Evolutionary conservation across 1,140 invertebrate species (phyloP).

Genomic region (Tetranychus cinnabarinus): DNA sequence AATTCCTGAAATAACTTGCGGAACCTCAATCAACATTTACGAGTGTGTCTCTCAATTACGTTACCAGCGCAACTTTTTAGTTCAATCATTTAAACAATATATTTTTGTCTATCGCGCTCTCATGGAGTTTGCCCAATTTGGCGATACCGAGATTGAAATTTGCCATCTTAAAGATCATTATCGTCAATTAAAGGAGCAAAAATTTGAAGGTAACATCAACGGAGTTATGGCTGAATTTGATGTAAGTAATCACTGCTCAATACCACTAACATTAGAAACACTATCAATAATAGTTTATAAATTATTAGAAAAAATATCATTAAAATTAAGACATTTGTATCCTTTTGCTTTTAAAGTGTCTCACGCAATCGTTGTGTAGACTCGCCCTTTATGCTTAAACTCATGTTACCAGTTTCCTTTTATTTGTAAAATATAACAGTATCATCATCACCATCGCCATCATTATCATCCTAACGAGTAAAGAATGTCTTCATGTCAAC

Average conservation of each 20-base stretch:
- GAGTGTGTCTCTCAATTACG: conserved; percentile 40
- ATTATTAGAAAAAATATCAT: too few species aligned
- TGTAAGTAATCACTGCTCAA: conserved; percentile 24
- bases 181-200: conserved; percentile 38
- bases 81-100: conserved; percentile 89
- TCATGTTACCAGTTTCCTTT: too few species aligned
- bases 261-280: too few species aligned
- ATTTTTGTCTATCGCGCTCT: conserved; percentile 87
- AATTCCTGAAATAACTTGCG: conserved; percentile 23
- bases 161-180: conserved; percentile 35
- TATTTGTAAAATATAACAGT: too few species aligned
- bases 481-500: too few species aligned
- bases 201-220: conserved; percentile 29
- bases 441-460: too few species aligned
- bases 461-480: too few species aligned
- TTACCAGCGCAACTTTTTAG: conserved; percentile 63
- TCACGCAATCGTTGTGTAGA: too few species aligned
- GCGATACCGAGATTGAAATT: conserved; percentile 63
- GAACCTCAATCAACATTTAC: conserved; percentile 50
- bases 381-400: too few species aligned
- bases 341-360: too few species aligned
- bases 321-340: too few species aligned
- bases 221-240: conserved; percentile 58
- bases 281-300: too few species aligned
- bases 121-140: conserved; percentile 76